Evolutionary conservation across 2,888 invertebrate species (phyloP), one percentile per base, ranked within the genome.

Genomic region (Euphydryas editha): DNA sequence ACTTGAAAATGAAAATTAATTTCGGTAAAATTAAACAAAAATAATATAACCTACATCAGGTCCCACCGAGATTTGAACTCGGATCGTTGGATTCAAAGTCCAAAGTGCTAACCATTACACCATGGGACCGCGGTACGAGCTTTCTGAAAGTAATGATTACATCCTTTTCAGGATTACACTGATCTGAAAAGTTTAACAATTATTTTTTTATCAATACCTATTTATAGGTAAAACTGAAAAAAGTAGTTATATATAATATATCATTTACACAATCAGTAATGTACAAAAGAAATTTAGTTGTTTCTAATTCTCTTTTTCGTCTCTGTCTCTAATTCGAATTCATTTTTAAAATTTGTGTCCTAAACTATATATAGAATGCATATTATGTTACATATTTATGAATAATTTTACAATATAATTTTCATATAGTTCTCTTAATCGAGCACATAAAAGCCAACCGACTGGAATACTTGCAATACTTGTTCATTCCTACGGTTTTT

Each of bases 41-140:
- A 17, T 8, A 8, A 30, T 8, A 30, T 1, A 0, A 5, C 8
- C 18, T 18, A 0, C 21, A 2, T 2, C 5, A 90, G 95, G 95
- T 95, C 92, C 95, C 95, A 95, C 95, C 95, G 95, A 95, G 95
- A 95, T 94, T 95, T 95, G 95, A 95, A 95, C 95, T 95, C 95
- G 95, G 95, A 95, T 95, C 95, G 95, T 94, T 95, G 95, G 95
- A 95, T 95, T 95, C 95, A 95, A 93, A 95, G 95, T 95, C 95
- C 95, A 95, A 94, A 95, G 95, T 95, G 95, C 95, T 95, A 94
- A 95, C 95, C 95, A 93, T 95, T 95, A 95, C 94, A 95, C 95
- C 95, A 95, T 94, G 94, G 94, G 92, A 94, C 95, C 95, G 73
- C 36, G 21, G 49, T 0, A 15, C 5, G 17, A 6, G 0, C 0